These are phyloP conservation scores for Halcyon malimbica DNA, from an alignment of 2,113 vertebrate genomes.

Conservation along the genomic window DNA sequence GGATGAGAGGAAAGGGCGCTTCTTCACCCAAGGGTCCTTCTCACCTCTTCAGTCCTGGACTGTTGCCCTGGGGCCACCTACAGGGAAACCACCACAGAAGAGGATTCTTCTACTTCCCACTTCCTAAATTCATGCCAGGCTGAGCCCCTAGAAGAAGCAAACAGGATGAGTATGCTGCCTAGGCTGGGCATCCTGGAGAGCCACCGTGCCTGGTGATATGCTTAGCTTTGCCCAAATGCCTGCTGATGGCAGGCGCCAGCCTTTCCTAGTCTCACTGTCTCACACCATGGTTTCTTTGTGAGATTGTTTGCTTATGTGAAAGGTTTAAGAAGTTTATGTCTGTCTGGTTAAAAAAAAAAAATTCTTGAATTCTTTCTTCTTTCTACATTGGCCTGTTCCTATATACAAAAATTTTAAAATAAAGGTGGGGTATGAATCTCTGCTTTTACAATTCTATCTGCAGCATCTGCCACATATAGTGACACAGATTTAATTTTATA, in stretches of 20 bases:
- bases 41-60: accelerated
- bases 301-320: accelerated
- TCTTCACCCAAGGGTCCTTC: neutral
- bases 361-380: neutral
- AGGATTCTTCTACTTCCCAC: neutral
- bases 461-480: neutral
- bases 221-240: neutral
- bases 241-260: accelerated
- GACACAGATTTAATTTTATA: conserved; percentile 10
- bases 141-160: neutral
- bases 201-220: accelerated
- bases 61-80: neutral
- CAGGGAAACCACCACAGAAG: neutral
- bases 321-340: neutral
- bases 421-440: neutral
- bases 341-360: neutral
- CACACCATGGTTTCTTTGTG: neutral
- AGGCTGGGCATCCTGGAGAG: neutral
- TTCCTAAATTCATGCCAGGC: neutral
- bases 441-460: neutral
- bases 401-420: neutral
- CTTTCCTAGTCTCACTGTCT: neutral
- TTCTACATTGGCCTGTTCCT: neutral
- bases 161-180: neutral
- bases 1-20: neutral